phyloP scores from a whole-genome alignment of 2,113 vertebrate species.

The Nycticorax nycticorax region DNA sequence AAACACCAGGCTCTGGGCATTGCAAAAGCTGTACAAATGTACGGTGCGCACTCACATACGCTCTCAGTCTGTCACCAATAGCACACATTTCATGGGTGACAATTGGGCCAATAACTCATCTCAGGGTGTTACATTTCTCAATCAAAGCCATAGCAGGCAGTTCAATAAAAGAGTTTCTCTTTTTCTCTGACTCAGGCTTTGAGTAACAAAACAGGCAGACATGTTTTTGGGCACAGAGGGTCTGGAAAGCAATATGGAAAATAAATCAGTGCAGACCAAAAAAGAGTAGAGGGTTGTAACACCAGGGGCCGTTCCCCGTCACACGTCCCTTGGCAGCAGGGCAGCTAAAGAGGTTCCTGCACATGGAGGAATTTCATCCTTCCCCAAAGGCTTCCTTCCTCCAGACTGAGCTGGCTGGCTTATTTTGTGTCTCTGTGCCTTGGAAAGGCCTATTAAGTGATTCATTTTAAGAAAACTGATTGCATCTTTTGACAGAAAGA shows the following conservation, averaged over 20 bases:
- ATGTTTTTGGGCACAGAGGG: background rate
- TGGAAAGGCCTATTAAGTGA: background rate
- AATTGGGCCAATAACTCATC: background rate
- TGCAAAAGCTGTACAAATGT: background rate
- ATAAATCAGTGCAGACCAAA: background rate
- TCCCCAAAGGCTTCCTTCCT: background rate
- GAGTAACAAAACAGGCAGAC: background rate
- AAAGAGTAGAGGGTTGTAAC: background rate
- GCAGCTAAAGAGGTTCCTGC: background rate
- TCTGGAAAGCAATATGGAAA: background rate
- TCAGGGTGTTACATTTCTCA: background rate
- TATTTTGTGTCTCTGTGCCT: background rate
- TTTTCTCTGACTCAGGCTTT: background rate
- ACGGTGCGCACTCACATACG: background rate
- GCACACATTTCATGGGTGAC: background rate
- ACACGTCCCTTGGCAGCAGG: background rate
- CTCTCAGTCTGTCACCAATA: background rate
- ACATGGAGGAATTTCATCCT: background rate
- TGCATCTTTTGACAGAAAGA: background rate
- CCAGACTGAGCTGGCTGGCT: background rate
- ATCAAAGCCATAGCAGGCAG: background rate
- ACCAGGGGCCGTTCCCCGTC: background rate
- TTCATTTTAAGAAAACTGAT: background rate
- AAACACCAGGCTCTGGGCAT: background rate
- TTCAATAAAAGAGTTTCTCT: background rate